Evolutionary conservation across 1,140 invertebrate species (phyloP), one percentile per base, ranked within the genome.

Genomic region (Hycleus cichorii): DNA sequence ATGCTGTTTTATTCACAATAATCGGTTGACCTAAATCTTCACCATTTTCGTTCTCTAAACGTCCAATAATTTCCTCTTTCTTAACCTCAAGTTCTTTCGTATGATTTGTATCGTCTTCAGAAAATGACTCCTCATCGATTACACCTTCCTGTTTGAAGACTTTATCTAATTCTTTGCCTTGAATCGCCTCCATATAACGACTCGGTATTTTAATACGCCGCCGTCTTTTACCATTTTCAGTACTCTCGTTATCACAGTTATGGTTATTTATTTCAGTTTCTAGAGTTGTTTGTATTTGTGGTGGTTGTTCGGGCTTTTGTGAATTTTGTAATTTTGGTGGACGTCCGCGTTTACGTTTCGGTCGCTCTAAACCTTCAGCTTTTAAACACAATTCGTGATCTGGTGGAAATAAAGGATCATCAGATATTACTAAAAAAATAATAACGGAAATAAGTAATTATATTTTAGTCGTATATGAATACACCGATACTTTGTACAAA

Each of bases 81-180:
- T 47, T 12, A 4, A 27, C 45, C 32, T 49, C 53, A 38, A 12
- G 7, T 5, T 39, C 49, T 7, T 32, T 32, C 32, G 7, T 5
- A 5, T 32, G 43, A 38, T 49, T 42, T 26, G 71, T 69, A 27
- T 77, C 76, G 47, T 69, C 72, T 9, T 78, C 67, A 9, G 67
- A 64, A 39, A 59, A 45, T 39, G 79, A 81, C 52, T 81, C 79
- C 32, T 80, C 83, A 63, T 85, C 85, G 50, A 82, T 83, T 3
- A 87, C 81, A 26, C 85, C 86, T 73, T 86, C 84, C 66, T 88
- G 83, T 64, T 80, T 80, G 54, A 88, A 84, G 63, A 89, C 85
- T 65, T 81, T 77, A 66, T 87, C 85, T 44, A 89, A 72, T 75
- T 89, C 86, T 74, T 85, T 85, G 0, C 86, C 86, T 78, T 82